These are phyloP conservation scores for Philereme transversata DNA, from an alignment of 2,888 invertebrate species.

Conservation along the genomic window DNA sequence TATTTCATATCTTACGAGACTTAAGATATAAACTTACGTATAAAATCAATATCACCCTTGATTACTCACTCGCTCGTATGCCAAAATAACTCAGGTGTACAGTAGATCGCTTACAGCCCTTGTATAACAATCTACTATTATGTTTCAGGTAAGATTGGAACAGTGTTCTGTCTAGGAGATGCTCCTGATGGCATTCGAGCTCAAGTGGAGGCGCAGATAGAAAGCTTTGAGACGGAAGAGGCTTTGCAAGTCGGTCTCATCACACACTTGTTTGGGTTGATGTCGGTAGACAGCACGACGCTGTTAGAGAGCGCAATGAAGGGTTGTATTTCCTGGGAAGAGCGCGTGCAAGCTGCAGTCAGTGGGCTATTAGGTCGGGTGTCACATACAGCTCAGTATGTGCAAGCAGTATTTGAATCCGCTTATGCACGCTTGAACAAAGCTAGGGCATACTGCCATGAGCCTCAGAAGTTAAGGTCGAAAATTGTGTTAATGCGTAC, in stretches of 20 bases:
- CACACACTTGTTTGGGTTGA: too few species aligned
- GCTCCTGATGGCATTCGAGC: constrained; percentile 45
- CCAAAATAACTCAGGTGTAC: too few species aligned
- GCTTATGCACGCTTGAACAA: constrained; percentile 47
- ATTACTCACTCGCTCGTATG: too few species aligned
- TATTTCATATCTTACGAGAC: too few species aligned
- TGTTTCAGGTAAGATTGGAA: constrained; percentile 50
- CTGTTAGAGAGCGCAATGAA: constrained; percentile 26
- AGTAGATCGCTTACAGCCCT: too few species aligned
- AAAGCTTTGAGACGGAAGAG: too few species aligned
- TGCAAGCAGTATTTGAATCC: constrained; percentile 47
- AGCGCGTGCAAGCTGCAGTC: constrained; percentile 43
- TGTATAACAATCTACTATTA: too few species aligned
- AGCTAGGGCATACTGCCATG: constrained; percentile 35
- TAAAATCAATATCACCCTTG: too few species aligned
- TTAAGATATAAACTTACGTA: too few species aligned
- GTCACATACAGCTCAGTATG: constrained; percentile 54
- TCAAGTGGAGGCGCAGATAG: constrained; percentile 40
- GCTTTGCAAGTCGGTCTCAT: too few species aligned
- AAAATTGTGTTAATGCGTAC: too few species aligned
- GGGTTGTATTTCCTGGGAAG: constrained; percentile 31
- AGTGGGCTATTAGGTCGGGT: constrained; percentile 45
- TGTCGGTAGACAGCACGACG: too few species aligned
- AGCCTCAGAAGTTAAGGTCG: constrained; percentile 45
- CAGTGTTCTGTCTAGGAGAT: constrained; percentile 53